Evolutionary conservation across 2,888 invertebrate genomes (phyloP), one percentile per base, ranked within the genome.

Genomic region (Caenorhabditis uteleia): DNA sequence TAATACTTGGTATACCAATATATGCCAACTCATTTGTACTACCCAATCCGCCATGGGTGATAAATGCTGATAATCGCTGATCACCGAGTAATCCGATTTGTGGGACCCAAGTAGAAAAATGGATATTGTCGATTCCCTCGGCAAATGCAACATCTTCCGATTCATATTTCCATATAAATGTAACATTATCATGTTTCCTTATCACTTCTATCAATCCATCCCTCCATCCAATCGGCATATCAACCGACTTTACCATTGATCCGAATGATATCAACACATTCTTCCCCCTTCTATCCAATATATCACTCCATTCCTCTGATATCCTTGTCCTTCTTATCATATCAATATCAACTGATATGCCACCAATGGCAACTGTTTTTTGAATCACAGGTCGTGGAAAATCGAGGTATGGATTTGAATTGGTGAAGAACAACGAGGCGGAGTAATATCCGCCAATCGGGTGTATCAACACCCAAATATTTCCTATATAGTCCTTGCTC

Each of bases 321-420:
- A 53, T 8, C 21, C 48, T 31, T 10, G 29, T 21, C 1, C 40
- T 29, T 38, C 33, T 33, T 14, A 59, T 51, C 31, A 47, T 51
- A 20, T 50, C 31, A 14, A 45, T 42, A 10, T 65, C 40, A 14
- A 66, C 61, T 2, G 64, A 53, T 12, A 70, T 67, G 33, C 70
- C 70, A 21, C 64, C 70, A 26, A 70, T 64, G 26, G 58, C 60
- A 26, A 70, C 46, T 2, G 64, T 67, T 31, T 70, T 70, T 34
- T 49, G 60, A 21, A 59, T 21, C 12, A 48, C 23, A 18, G 60
- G 54, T 8, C 67, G 36, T 14, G 70, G 62, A 47, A 67, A 70
- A 31, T 70, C 60, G 16, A 70, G 25, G 39, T 61, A 66, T 20
- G 66, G 66, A 49, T 62, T 70, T 1, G 66, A 56, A 45, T 70